Percentiles rank a stretch among this genome's conserved stretches.
Evolutionary conservation across 23 tunicate species (phyloP).

Genomic region (Styela plicata): DNA sequence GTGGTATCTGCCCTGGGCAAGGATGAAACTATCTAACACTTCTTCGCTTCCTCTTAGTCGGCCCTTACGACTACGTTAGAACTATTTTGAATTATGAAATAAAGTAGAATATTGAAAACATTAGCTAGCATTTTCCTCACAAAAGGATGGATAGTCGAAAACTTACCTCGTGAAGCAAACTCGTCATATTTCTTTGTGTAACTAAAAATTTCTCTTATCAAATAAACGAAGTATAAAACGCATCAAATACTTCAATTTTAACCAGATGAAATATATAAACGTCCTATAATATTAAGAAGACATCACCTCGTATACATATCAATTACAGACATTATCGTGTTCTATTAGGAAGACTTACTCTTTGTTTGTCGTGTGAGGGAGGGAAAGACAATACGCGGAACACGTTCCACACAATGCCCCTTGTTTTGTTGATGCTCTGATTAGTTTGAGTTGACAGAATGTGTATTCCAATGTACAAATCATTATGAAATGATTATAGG

Average conservation of each 20-base stretch:
- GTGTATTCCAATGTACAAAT: background rate
- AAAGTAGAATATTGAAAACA: too few species aligned
- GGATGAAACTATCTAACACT: too few species aligned
- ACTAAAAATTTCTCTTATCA: background rate
- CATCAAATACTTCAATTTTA: background rate
- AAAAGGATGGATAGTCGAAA: too few species aligned
- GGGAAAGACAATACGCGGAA: constrained; percentile 20
- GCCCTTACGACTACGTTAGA: too few species aligned
- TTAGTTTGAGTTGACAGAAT: background rate
- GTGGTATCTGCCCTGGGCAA: too few species aligned
- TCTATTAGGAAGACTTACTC: background rate
- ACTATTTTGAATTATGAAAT: too few species aligned
- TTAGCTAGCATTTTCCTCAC: too few species aligned
- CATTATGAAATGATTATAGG: background rate
- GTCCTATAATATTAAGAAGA: background rate
- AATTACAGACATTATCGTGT: background rate
- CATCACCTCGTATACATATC: background rate
- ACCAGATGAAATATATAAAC: background rate
- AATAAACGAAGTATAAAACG: background rate
- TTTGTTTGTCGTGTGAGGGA: constrained; percentile 3
- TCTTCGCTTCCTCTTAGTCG: too few species aligned
- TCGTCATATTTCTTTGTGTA: background rate
- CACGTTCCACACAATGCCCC: constrained; percentile 8
- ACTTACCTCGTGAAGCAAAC: constrained; percentile 19
- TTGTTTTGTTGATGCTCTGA: constrained; percentile 2